Percentiles rank a stretch among this genome's conserved stretches.
Conservation (phyloP, 2,113 vertebrate genomes). For the Microcebus ravelobensis region DNA sequence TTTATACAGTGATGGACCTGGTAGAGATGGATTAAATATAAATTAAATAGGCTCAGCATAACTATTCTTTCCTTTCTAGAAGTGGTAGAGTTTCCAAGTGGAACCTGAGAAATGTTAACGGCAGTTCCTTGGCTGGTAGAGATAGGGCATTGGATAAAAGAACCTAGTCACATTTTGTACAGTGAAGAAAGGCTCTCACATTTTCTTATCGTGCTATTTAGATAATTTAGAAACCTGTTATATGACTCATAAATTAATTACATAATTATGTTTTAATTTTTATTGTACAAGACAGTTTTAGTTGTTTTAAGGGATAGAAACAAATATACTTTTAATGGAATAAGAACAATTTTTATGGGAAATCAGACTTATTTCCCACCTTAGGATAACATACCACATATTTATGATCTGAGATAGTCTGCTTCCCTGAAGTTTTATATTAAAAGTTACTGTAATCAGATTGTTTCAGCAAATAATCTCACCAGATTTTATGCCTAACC, state of each 20-base stretch:
- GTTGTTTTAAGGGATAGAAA: background rate
- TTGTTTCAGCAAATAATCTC: conserved; percentile 28
- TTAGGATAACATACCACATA: background rate
- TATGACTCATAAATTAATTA: background rate
- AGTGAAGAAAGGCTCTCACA: background rate
- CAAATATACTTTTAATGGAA: background rate
- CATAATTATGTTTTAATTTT: background rate
- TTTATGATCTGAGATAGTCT: background rate
- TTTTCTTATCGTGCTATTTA: background rate
- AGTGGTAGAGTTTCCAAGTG: background rate
- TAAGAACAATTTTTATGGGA: conserved; percentile 30
- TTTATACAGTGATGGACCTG: background rate
- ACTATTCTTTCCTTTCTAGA: conserved; percentile 4
- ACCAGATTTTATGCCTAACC: background rate
- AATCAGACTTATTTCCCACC: conserved; percentile 28
- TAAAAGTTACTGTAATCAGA: background rate
- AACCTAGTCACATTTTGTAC: background rate
- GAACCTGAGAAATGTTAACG: background rate
- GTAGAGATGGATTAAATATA: background rate
- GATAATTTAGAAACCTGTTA: background rate
- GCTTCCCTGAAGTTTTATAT: background rate
- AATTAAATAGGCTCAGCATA: background rate
- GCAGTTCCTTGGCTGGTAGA: background rate
- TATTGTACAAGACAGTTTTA: background rate
- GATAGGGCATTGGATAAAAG: background rate